These are phyloP conservation scores for Eolophus roseicapilla DNA, from an alignment of 2,113 vertebrate species.

Conservation along the genomic window DNA sequence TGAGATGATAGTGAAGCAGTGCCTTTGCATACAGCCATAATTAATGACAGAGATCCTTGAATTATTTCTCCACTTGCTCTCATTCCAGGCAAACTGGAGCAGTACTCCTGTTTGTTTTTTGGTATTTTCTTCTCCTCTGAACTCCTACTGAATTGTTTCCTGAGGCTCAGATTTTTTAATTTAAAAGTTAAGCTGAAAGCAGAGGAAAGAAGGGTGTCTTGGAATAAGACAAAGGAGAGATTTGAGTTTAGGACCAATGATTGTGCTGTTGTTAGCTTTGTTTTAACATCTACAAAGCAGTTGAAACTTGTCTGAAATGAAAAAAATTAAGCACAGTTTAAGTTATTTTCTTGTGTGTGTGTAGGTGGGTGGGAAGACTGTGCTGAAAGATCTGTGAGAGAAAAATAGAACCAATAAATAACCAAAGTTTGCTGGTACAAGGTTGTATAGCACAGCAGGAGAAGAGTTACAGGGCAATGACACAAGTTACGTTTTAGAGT, in stretches of 20 bases:
- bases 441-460: not conserved
- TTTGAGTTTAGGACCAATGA: not conserved
- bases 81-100: not conserved
- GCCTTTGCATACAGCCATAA: not conserved
- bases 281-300: not conserved
- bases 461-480: not conserved
- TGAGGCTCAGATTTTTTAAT: not conserved
- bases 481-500: not conserved
- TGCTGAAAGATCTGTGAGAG: not conserved
- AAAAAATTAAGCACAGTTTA: not conserved
- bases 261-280: not conserved
- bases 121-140: not conserved
- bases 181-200: not conserved
- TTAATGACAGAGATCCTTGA: not conserved
- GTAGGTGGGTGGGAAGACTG: not conserved
- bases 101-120: not conserved
- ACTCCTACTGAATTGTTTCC: not conserved
- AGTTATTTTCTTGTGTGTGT: not conserved
- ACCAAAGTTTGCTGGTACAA: not conserved
- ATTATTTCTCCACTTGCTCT: not conserved
- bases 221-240: not conserved
- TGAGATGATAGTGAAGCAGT: not conserved
- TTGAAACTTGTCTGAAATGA: not conserved
- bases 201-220: not conserved
- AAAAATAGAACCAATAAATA: not conserved